Evolutionary conservation across 2,113 vertebrate genomes (phyloP).

Genomic region (Rhinogobius similis): DNA sequence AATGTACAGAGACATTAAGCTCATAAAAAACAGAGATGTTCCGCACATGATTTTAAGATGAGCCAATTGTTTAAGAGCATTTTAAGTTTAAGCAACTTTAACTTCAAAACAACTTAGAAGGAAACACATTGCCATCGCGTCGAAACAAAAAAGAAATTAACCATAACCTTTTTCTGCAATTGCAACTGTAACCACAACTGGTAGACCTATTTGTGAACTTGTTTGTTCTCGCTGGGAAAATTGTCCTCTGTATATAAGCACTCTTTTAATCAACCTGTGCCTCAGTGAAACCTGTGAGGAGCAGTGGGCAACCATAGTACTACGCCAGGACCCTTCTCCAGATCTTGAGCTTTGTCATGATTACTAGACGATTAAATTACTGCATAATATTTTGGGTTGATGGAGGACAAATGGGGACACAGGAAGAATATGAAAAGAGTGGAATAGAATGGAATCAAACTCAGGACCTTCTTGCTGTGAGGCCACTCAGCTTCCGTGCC

Average conservation of each 20-base stretch:
- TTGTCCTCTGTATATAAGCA: not conserved
- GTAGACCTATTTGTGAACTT: no score
- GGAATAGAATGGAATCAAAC: not conserved
- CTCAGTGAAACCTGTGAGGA: no score
- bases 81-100: not conserved
- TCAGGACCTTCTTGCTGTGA: not conserved
- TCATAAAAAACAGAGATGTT: no score
- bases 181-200: not conserved
- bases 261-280: no score
- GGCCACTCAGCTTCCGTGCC: not conserved
- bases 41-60: not conserved
- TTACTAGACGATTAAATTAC: not conserved
- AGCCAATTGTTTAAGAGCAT: not conserved
- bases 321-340: no score
- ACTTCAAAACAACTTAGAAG: not conserved
- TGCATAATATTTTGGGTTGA: not conserved
- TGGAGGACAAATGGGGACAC: not conserved
- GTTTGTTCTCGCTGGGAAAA: no score
- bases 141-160: slow-evolving; percentile 15
- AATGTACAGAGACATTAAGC: no score
- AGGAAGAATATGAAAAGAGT: no score
- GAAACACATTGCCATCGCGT: not conserved
- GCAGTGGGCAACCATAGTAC: no score
- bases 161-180: slow-evolving; percentile 23
- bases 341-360: not conserved